These are phyloP conservation scores for Sisor rabdophorus DNA, from an alignment of 2,113 vertebrate species.

Conservation along the genomic window DNA sequence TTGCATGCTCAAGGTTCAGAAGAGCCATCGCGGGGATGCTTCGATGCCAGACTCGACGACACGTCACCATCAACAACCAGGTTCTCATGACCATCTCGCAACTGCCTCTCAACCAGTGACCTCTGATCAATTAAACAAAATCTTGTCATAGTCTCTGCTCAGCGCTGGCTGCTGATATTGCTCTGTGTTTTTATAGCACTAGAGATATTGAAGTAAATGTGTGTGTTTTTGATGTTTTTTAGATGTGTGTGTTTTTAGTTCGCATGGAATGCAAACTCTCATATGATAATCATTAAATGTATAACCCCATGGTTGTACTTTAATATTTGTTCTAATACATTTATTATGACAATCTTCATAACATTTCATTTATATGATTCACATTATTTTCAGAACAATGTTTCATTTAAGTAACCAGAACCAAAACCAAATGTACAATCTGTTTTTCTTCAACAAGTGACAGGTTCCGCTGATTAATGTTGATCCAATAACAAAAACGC, in stretches of 20 bases:
- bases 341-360: background rate
- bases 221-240: background rate
- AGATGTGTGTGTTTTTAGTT: background rate
- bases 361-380: conserved; percentile 16
- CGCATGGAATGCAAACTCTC: background rate
- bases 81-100: conserved; percentile 79
- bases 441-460: background rate
- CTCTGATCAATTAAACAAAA: conserved; percentile 22
- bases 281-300: too few relatives aligned
- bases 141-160: background rate
- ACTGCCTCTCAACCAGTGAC: conserved; percentile 61
- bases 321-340: background rate
- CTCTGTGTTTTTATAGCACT: background rate
- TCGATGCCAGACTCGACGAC: conserved; percentile 80
- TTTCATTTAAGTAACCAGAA: background rate
- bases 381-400: background rate
- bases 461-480: background rate
- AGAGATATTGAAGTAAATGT: background rate
- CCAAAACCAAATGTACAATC: conserved; percentile 25
- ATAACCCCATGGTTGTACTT: too few relatives aligned
- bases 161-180: conserved; percentile 36
- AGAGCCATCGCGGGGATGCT: conserved; percentile 86
- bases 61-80: conserved; percentile 75
- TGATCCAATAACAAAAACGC: background rate
- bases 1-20: conserved; percentile 76